Conservation (phyloP, 2,797 vertebrate genomes). For the Phyllotis vaccarum region DNA sequence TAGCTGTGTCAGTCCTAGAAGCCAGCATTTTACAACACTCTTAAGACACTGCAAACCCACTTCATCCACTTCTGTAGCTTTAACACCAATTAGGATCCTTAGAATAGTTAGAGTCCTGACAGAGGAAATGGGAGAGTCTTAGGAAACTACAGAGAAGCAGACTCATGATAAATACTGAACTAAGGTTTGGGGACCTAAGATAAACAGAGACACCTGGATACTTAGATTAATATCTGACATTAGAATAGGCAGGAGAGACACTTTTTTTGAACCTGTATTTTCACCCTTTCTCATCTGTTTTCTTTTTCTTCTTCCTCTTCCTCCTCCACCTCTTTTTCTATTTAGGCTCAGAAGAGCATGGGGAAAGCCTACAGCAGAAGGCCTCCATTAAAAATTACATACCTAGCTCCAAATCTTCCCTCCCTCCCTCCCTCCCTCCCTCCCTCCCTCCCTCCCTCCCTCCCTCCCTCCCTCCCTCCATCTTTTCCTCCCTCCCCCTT, state of each 20-base stretch:
- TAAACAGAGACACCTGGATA: not conserved
- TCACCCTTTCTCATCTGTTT: not conserved
- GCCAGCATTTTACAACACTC: not conserved
- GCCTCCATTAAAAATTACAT: not conserved
- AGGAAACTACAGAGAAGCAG: too few species aligned
- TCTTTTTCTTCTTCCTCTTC: not conserved
- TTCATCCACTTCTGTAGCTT: not conserved
- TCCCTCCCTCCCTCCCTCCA: not conserved
- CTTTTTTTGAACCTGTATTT: not conserved
- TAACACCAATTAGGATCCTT: not conserved
- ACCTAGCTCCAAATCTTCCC: not conserved
- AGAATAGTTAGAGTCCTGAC: not conserved
- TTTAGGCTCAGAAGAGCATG: not conserved
- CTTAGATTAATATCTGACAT: not conserved
- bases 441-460: not conserved
- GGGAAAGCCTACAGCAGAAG: not conserved
- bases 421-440: not conserved
- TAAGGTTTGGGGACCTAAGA: not conserved
- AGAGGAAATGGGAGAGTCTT: not conserved
- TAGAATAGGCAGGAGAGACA: not conserved
- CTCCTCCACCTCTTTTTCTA: not conserved
- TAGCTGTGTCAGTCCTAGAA: too few species aligned
- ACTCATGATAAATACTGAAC: not conserved
- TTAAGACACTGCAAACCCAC: not conserved
- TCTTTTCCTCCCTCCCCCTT: not conserved